Evolutionary conservation across 35 echinoderm and acorn worm genomes (phyloP), one percentile per base, ranked within the genome.

Genomic region (Stichopus chloronotus): DNA sequence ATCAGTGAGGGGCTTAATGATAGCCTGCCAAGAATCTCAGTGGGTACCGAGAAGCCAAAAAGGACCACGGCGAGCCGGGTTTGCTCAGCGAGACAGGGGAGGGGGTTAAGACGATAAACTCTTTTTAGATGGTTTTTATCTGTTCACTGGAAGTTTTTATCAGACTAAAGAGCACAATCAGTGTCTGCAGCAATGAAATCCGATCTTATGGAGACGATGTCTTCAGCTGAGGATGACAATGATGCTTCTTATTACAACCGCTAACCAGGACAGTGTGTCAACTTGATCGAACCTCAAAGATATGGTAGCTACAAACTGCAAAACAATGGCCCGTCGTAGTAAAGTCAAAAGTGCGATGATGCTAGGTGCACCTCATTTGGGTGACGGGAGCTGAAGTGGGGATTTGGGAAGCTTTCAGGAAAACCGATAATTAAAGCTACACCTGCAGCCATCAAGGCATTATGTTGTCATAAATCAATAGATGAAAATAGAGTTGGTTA

Each of bases 221-320:
- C 69, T 21, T 74, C 69, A 74, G 19, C 17, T 74, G n/a, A 20
- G 19, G 19, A 74, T 74, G 30, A 43, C 69, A 74, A 74, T 74
- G 30, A 43, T 43, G 30, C 30, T 43, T 43, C 30, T 43, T 21
- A 74, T 74, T 74, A 74, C 17, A 74, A 14, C 6, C 19, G 30
- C 69, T 74, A 74, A 74, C 69, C 69, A 74, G 69, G 69, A 74
- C 69, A 74, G 69, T 20, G 17, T 74, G 69, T 74, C 69, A 74
- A 74, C 69, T 74, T 74, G 69, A 74, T 74, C 16, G 69, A 74
- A 74, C 69, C 69, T 74, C 69, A 74, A 74, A n/a, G 69, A 74
- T 16, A 14, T 74, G 69, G 69, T 74, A 74, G 69, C 17, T 74
- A 74, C 69, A 74, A 74, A 74, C 20, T 74, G 69, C 69, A 74